Base-by-base conservation (phyloP, 2,113 vertebrate genomes). In the Sphyrna mokarran region DNA sequence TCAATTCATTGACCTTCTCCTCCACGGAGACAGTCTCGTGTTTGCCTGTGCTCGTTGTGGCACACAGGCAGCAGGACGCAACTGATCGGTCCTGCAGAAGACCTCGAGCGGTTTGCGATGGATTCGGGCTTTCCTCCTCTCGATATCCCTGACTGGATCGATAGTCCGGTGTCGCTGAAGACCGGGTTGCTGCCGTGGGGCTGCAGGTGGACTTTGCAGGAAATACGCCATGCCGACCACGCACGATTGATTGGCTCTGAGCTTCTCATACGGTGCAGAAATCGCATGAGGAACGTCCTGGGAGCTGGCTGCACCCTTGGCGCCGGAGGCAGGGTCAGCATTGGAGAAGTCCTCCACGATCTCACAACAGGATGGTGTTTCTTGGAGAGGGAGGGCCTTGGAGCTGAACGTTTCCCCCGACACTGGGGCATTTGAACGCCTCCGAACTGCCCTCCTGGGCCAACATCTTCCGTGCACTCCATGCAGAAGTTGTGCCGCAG, bases 21-120 rank as follows among this genome's bases (percentile, higher is more conserved):
- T 97, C 97, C 95, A 98, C 97, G 0, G 98, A 97, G 66, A 98
- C 98, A 0, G 97, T 97, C 96, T 98, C 97, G 3, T 98, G 98
- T 10, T 10, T 97, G 97, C 95, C 97, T 97, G 97, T 98, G 98
- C 78, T 98, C 98, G 13, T 98, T 97, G 97, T 98, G 97, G 98
- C 97, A 85, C 98, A 98, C 95, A 98, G 94, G 40, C 98, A 97
- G 26, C 98, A 98, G 95, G 95, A 98, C 97, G 0, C 97, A 96
- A 97, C 97, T 98, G 91, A 96, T 98, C 98, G 0, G 97, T 96
- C 72, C 98, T 97, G 96, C 98, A 98, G 93, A 97, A 98, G 33
- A 98, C 97, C 96, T 98, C 98, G 96, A 98, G 96, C 69, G 98
- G 96, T 95, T 98, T 98, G 96, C 98, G 97, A 23, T 98, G 98